Evolutionary conservation across 30 jellyfish, hydroid and myxozoan species (phyloP).

Genomic region (Aurelia aurita complex sp. Pacific): DNA sequence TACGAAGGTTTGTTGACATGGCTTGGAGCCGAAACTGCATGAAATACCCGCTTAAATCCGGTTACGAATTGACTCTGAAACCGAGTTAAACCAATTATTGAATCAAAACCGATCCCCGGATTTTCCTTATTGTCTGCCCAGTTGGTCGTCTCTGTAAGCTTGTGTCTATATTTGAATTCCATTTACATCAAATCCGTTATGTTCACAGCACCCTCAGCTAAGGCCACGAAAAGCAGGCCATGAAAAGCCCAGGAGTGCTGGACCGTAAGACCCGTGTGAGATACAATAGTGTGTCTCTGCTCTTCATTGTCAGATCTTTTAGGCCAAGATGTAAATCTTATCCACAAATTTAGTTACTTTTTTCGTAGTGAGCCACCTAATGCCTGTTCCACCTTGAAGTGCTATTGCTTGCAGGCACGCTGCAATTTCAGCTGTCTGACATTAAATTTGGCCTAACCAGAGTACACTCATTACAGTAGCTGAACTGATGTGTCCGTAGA

Average conservation of each 20-base stretch:
- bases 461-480: too few species aligned
- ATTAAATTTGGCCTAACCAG: too few species aligned
- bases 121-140: slow-evolving; percentile 74
- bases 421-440: too few species aligned
- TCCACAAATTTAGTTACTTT: too few species aligned
- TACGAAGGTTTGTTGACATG: slow-evolving; percentile 12
- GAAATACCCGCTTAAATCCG: slow-evolving; percentile 50
- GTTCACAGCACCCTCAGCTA: slow-evolving; percentile 59
- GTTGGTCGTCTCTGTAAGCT: slow-evolving; percentile 66
- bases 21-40: slow-evolving; percentile 39
- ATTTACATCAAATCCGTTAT: slow-evolving; percentile 68
- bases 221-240: slow-evolving; percentile 16
- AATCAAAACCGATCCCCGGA: slow-evolving; percentile 80
- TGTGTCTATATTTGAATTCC: slow-evolving; percentile 71
- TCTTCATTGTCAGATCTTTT: neutral
- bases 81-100: slow-evolving; percentile 77
- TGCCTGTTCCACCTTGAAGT: too few species aligned
- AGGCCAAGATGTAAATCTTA: too few species aligned
- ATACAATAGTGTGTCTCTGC: neutral
- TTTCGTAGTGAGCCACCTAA: too few species aligned
- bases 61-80: slow-evolving; percentile 67
- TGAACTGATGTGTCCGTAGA: too few species aligned
- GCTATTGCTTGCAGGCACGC: too few species aligned
- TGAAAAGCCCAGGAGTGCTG: neutral
- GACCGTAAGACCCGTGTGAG: neutral